A percentile compares a stretch with the other conserved stretches of the same genome.
These are phyloP conservation scores for Parotia lawesii DNA, from an alignment of 2,113 vertebrate genomes.

Conservation along the genomic window DNA sequence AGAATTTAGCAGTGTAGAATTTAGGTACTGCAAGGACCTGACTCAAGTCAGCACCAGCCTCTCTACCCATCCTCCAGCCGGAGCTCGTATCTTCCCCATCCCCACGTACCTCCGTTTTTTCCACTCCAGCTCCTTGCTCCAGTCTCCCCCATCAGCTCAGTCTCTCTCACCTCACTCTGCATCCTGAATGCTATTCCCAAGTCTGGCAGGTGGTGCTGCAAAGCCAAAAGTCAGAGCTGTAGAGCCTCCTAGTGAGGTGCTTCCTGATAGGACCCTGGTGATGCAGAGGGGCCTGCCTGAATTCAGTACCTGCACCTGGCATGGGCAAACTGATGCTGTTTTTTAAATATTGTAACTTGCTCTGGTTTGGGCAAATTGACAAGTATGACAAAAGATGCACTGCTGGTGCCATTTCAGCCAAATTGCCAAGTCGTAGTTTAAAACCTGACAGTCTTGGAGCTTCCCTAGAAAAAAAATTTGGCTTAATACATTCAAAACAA, in stretches of 20 bases:
- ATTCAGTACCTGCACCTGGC: not conserved
- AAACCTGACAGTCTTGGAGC: not conserved
- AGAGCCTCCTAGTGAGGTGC: not conserved
- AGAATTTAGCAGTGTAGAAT: not conserved
- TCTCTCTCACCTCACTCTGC: not conserved
- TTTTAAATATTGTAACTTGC: not conserved
- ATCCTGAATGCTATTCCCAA: accelerated
- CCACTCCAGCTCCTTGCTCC: not conserved
- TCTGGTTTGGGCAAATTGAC: not conserved
- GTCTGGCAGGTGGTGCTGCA: not conserved
- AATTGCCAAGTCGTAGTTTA: not conserved
- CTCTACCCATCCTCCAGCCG: not conserved
- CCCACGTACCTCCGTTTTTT: not conserved
- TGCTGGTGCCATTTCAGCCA: not conserved
- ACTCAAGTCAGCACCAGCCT: not conserved
- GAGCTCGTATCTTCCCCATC: accelerated
- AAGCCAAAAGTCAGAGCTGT: not conserved
- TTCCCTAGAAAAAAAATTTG: not conserved
- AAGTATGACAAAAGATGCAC: not conserved
- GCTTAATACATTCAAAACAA: not conserved
- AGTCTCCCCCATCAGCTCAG: not conserved
- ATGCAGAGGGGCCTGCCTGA: not conserved
- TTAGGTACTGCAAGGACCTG: not conserved
- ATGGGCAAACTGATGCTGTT: not conserved
- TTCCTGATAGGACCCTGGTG: not conserved